A percentile compares a stretch with the other conserved stretches of the same genome.
Conservation (phyloP, 2,888 invertebrate species). For the Scaptomyza polygonia region DNA sequence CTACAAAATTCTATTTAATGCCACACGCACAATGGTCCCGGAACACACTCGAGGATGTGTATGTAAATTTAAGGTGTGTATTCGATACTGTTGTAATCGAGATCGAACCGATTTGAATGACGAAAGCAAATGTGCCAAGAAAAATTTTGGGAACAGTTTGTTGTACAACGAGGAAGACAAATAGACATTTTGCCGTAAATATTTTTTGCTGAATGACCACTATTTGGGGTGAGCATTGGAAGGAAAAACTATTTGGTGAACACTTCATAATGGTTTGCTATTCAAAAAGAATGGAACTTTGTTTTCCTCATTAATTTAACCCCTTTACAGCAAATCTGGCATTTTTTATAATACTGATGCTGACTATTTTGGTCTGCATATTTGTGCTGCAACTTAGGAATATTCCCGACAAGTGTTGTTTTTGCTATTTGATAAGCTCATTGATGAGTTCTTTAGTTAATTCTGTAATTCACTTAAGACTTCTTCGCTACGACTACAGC, state of each 20-base stretch:
- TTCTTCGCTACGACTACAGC: constrained; percentile 85
- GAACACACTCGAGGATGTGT: constrained; percentile 62
- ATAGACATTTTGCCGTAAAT: constrained; percentile 5
- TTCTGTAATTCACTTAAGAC: too few species aligned
- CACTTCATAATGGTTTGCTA: not conserved
- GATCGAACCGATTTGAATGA: not conserved
- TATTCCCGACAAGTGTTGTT: constrained; percentile 89
- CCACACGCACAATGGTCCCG: not conserved
- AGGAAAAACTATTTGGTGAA: not conserved
- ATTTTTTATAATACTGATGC: not conserved
- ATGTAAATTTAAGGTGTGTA: constrained; percentile 71
- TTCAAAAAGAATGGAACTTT: constrained; percentile 25
- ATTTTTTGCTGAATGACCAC: constrained; percentile 20
- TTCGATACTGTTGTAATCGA: constrained; percentile 68
- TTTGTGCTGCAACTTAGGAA: constrained; percentile 88
- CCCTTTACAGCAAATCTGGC: not conserved
- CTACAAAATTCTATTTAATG: constrained; percentile 25
- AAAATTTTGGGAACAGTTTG: constrained; percentile 9
- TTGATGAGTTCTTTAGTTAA: constrained; percentile 85
- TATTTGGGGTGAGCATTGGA: constrained; percentile 16
- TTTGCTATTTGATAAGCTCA: constrained; percentile 89
- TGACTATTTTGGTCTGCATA: constrained; percentile 86
- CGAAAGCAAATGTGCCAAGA: not conserved
- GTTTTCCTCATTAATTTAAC: not conserved
- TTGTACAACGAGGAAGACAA: constrained; percentile 6